Percentiles rank a stretch among this genome's conserved stretches.
Evolutionary conservation across 2,888 invertebrate genomes (phyloP).

Genomic region (Empis livida): DNA sequence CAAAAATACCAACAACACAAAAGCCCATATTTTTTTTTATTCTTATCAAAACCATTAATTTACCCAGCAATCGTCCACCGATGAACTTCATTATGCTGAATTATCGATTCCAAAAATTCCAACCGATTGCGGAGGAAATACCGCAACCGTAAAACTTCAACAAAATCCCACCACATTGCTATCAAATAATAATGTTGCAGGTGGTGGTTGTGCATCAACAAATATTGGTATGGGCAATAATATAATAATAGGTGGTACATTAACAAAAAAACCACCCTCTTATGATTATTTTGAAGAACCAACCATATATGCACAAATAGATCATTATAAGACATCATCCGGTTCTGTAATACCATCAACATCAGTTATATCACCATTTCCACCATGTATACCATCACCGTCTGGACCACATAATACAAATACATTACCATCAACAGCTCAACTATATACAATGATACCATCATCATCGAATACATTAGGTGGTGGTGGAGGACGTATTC

Average conservation of each 20-base stretch:
- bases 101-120: constrained; percentile 25
- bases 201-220: too few species aligned
- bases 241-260: constrained; percentile 7
- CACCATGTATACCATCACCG: constrained; percentile 37
- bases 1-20: too few species aligned
- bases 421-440: not conserved
- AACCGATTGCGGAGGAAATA: constrained; percentile 10
- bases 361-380: constrained; percentile 31
- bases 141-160: constrained; percentile 11
- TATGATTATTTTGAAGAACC: constrained; percentile 46
- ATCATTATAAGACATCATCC: constrained; percentile 44
- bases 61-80: constrained; percentile 13
- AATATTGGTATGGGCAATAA: too few species aligned
- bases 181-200: not conserved
- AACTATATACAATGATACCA: constrained; percentile 1
- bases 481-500: not conserved
- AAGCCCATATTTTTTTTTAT: too few species aligned
- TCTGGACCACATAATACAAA: constrained; percentile 22
- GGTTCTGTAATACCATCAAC: constrained; percentile 16
- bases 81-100: constrained; percentile 36
- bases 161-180: constrained; percentile 9
- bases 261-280: constrained; percentile 18
- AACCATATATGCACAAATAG: constrained; percentile 62
- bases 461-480: not conserved
- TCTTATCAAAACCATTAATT: too few species aligned